Evolutionary conservation across 2,888 invertebrate genomes (phyloP), one percentile per base, ranked within the genome.

Genomic region (Drosophila engyochracea): DNA sequence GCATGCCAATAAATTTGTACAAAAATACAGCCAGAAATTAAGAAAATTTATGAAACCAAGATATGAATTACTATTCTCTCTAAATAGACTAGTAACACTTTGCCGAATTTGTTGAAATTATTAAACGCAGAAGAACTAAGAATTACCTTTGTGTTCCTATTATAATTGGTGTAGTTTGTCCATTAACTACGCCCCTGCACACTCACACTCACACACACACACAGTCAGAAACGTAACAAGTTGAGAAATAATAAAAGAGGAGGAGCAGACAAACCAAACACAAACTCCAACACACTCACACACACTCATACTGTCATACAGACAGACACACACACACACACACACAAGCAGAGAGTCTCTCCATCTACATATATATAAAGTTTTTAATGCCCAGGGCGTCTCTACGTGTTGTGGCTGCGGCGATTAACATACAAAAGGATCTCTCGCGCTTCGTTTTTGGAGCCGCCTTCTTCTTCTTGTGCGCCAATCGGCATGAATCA

Each of bases 391-490:
- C 72, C 69, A 67, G 74, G 74, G 71, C 72, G 74, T 76, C 74
- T 71, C 74, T 76, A 65, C 61, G 80, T 84, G 82, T 78, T 81
- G 47, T 67, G 53, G 75, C 28, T 67, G 55, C 68, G 70, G 83
- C 89, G 92, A 91, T 91, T 91, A 92, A 91, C 91, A 91, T 91
- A 91, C 92, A 91, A 92, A 91, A 91, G 91, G 91, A 91, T 92
- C 90, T 80, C 59, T 57, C 62, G 54, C 76, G 69, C 62, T 35
- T 59, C 47, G 25, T 51, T 66, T 91, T 89, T 88, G 87, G 91
- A 89, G 90, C 87, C 91, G 85, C 87, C 87, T 90, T 89, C 90
- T 89, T 64, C 75, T 62, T 31, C 64, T 67, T 67, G 59, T 59
- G 54, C 67, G 84, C 87, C 87, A 87, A 87, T 87, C 89, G 76